Evolutionary conservation across 2,797 vertebrate genomes (phyloP), one percentile per base, ranked within the genome.

Genomic region (Gallinago stenura): DNA sequence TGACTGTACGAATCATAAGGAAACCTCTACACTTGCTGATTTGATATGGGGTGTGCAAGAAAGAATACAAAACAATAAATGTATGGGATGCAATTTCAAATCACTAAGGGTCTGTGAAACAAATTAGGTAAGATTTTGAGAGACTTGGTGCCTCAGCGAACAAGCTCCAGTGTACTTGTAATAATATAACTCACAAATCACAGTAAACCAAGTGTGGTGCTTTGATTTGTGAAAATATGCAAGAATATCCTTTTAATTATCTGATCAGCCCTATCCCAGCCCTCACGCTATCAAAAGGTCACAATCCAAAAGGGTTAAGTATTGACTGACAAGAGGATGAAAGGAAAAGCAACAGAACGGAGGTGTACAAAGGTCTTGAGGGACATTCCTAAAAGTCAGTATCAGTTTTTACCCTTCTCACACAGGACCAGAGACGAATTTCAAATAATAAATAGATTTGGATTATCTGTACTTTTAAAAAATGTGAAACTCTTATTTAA

Each of bases 251-350:
- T 95, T 93, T 96, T 84, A 96, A 89, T 73, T 91, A 68, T 50
- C 68, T 80, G 81, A 95, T 77, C 68, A 80, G 93, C 73, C 93
- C 88, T 83, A 80, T 41, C 19, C 0, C 0, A 94, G 81, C 61
- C 72, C 81, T 94, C 48, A 33, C 35, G 30, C 75, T 39, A 70
- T 54, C 48, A 57, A 78, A 87, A 92, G 92, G 80, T 93, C 90
- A 91, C 81, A 61, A 82, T 94, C 50, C 85, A 73, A 92, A 96
- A 96, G 95, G 87, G 94, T 96, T 93, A 97, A 94, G 48, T 89
- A 95, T 93, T 90, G 96, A 96, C 83, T 94, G 94, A 95, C 94
- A 94, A 93, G 90, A 92, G 79, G 80, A 94, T 95, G 94, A 96
- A 96, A 96, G 92, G 45, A 53, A 96, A 91, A 91, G 89, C 89